Base-by-base conservation (phyloP, 2,113 vertebrate genomes). In the Charina bottae region DNA sequence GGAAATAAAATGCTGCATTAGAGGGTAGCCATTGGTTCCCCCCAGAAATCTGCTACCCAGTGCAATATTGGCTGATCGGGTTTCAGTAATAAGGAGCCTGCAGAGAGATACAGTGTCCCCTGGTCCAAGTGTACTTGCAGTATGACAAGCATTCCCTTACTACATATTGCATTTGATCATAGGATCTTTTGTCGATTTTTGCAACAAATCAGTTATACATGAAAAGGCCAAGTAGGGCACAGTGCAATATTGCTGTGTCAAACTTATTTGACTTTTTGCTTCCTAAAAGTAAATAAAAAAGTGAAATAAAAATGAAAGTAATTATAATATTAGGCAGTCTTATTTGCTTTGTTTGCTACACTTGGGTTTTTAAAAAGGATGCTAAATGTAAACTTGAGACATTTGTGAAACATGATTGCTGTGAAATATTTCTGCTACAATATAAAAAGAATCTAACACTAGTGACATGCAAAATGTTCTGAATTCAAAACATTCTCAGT, bases 321-420 rank as follows among this genome's bases (percentile, higher is more conserved):
- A 56, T 91, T 93, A 19, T 6, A 94, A 37, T 24, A 56, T 95
- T 95, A 95, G 95, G 95, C 96, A 96, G 96, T 95, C 56, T 60
- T 55, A 46, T 85, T 89, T 58, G 83, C 19, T 28, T 92, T 59
- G 33, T 85, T 54, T 64, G 64, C 88, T 85, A 92, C 88, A 89
- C 46, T 86, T 49, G 0, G 15, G 5, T 72, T 64, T 21, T 92
- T 94, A 28, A 53, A 60, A 17, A 90, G 15, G 7, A 64, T 91
- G 89, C 91, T 92, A 64, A 19, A 90, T 96, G 90, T 87, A 59
- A 94, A 56, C 92, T 55, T 59, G 59, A 84, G 86, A 93, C 85
- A 68, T 56, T 49, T 59, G 72, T 58, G 26, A 89, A 91, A 91
- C 90, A 93, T 93, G 90, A 91, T 93, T 59, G 87, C 64, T 90